Percentiles rank a stretch among this genome's conserved stretches.
Evolutionary conservation across 2,113 vertebrate genomes (phyloP).

Genomic region (Lampris incognitus): DNA sequence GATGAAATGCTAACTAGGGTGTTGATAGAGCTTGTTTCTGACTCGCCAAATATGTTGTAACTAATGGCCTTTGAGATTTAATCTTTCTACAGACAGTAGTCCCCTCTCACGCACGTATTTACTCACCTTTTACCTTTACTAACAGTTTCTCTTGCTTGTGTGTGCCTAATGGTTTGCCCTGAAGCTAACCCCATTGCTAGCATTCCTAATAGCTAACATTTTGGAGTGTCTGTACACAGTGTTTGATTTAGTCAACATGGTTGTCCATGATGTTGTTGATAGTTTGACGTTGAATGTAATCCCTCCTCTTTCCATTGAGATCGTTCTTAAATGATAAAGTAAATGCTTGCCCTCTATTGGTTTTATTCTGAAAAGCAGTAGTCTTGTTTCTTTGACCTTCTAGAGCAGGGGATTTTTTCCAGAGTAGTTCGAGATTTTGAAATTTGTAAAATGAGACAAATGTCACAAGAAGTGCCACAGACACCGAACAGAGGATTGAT

Average conservation of each 20-base stretch:
- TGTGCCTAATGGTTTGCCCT: not conserved
- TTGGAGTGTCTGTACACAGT: not conserved
- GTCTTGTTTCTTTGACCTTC: not conserved
- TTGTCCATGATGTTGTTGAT: not conserved
- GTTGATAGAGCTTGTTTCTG: not conserved
- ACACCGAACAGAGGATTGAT: not conserved
- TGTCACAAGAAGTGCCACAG: not conserved
- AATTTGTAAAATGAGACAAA: not conserved
- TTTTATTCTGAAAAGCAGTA: not conserved
- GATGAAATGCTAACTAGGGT: conserved; percentile 1
- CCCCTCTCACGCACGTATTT: conserved; percentile 18
- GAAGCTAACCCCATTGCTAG: no score
- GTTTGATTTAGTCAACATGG: not conserved
- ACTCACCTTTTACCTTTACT: conserved; percentile 29
- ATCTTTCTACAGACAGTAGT: conserved; percentile 4
- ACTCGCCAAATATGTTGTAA: not conserved
- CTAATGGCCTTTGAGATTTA: conserved; percentile 1
- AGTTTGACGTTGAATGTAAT: not conserved
- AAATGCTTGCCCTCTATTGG: not conserved
- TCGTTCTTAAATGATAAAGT: not conserved
- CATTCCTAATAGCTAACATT: not conserved
- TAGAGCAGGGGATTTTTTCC: conserved; percentile 23
- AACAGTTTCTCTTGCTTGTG: conserved; percentile 38
- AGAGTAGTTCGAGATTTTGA: not conserved
- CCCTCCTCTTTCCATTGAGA: not conserved